Evolutionary conservation across 2,797 vertebrate species (phyloP).

Genomic region (Scarus forsteni): DNA sequence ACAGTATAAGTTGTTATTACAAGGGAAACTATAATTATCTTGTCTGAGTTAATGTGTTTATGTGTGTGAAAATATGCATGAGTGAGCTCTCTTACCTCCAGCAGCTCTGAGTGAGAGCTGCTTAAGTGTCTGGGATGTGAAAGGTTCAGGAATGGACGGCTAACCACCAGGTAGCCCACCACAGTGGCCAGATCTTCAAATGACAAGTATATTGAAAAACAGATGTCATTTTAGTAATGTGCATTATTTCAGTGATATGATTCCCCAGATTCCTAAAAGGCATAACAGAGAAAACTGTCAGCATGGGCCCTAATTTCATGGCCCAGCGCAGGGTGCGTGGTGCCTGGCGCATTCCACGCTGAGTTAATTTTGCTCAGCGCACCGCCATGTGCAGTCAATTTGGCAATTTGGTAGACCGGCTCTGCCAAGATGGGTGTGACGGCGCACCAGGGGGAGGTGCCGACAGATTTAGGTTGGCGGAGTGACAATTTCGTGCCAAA

Average conservation of each 20-base stretch:
- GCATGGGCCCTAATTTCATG: too few relatives aligned
- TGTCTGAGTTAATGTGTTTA: neutral
- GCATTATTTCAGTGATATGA: neutral
- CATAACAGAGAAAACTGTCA: too few relatives aligned
- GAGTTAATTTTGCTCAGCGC: too few relatives aligned
- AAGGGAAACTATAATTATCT: neutral
- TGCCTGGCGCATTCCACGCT: too few relatives aligned
- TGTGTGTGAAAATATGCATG: neutral
- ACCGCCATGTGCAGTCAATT: too few relatives aligned
- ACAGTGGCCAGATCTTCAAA: conserved; percentile 93
- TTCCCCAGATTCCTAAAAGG: neutral
- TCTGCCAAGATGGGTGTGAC: too few relatives aligned
- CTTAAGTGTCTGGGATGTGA: conserved; percentile 89
- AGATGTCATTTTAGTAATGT: neutral
- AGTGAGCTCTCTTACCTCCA: conserved; percentile 87
- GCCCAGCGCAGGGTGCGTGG: too few relatives aligned
- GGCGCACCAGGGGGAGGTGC: too few relatives aligned
- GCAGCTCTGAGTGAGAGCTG: conserved; percentile 91
- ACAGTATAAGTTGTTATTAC: neutral
- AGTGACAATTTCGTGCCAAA: too few relatives aligned
- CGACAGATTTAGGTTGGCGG: too few relatives aligned
- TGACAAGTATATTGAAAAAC: neutral
- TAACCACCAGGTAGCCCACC: conserved; percentile 96
- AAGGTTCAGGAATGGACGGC: conserved; percentile 91
- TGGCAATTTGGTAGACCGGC: too few relatives aligned